Conservation (phyloP, 1,140 invertebrate species). For the Caenorhabditis latens region DNA sequence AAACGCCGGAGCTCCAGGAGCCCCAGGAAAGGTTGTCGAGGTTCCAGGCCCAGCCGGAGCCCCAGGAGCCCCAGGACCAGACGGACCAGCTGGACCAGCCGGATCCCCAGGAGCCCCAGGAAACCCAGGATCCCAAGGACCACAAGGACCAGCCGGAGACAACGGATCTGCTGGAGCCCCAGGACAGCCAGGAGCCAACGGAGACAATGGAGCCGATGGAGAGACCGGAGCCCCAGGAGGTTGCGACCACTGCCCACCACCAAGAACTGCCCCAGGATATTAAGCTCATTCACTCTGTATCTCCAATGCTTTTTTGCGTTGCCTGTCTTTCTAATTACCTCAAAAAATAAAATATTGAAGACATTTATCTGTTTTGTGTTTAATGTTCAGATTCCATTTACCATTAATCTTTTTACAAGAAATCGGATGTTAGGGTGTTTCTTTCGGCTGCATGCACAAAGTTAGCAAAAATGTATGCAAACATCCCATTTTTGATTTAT, state of each 20-base stretch:
- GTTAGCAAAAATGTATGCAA: too few species aligned
- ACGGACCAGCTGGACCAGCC: conserved; percentile 58
- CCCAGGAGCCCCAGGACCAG: conserved; percentile 60
- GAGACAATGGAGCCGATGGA: conserved; percentile 64
- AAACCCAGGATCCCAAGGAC: conserved; percentile 57
- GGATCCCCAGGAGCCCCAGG: conserved; percentile 61
- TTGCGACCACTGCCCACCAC: conserved; percentile 67
- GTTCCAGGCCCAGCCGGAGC: conserved; percentile 60
- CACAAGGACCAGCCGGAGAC: conserved; percentile 62
- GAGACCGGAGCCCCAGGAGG: conserved; percentile 62
- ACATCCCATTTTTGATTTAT: too few species aligned
- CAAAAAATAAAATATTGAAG: conserved; percentile 22
- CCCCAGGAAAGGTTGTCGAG: conserved; percentile 58
- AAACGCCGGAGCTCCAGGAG: conserved; percentile 61
- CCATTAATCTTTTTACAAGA: too few species aligned
- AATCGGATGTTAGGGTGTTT: too few species aligned
- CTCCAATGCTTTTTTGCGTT: conserved; percentile 49
- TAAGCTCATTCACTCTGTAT: conserved; percentile 54
- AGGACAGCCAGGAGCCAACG: conserved; percentile 59
- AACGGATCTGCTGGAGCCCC: conserved; percentile 57
- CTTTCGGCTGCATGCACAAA: too few species aligned
- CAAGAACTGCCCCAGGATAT: conserved; percentile 67
- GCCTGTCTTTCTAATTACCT: conserved; percentile 47
- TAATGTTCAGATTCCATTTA: too few species aligned
- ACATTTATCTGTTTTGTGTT: neutral